These are phyloP conservation scores for Atrichornis clamosus DNA, from an alignment of 2,113 vertebrate species.

Conservation along the genomic window DNA sequence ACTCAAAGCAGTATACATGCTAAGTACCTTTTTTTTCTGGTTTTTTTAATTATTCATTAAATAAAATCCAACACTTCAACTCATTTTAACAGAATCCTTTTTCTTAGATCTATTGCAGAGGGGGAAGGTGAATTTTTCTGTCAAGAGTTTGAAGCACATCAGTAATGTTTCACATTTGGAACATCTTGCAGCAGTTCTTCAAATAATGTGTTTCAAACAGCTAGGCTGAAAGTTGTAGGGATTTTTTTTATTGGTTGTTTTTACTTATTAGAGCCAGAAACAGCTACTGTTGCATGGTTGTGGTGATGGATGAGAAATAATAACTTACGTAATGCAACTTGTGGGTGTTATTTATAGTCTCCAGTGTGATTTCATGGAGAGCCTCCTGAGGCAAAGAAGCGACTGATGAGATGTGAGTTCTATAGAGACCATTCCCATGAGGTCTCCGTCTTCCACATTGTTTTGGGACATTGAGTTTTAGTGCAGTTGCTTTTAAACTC, in stretches of 20 bases:
- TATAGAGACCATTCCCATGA: neutral
- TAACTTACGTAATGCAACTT: neutral
- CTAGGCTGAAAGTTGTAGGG: neutral
- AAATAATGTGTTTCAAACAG: neutral
- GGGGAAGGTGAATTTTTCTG: neutral
- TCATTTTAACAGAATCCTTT: neutral
- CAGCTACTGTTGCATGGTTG: neutral
- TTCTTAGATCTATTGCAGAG: neutral
- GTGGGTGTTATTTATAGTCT: neutral
- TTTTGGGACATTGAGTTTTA: neutral
- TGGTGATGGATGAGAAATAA: neutral
- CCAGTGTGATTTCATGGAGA: neutral
- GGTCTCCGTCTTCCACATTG: neutral
- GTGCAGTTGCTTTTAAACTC: neutral
- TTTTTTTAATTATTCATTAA: neutral
- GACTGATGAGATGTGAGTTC: neutral
- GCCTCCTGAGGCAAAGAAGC: neutral
- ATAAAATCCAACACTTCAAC: neutral
- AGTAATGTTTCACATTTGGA: neutral
- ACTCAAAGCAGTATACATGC: neutral
- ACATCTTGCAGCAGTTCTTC: neutral
- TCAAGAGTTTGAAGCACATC: neutral
- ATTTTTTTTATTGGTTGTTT: neutral
- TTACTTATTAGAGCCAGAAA: neutral
- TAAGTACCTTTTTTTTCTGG: neutral